Evolutionary conservation across 2,888 invertebrate species (phyloP).

Genomic region (Litoditis marina): DNA sequence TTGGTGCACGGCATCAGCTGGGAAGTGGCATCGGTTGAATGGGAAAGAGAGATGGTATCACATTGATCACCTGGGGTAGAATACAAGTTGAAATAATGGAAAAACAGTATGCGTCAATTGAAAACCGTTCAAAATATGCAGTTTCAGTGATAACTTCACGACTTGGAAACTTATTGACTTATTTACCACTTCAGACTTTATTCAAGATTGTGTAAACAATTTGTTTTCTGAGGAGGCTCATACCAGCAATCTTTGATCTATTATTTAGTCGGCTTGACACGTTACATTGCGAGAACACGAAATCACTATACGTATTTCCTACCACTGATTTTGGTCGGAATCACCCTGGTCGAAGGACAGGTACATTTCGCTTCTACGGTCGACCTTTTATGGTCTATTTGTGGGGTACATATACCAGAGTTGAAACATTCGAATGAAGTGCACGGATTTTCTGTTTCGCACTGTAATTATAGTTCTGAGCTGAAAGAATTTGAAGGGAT

Average conservation of each 20-base stretch:
- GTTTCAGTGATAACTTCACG: neutral
- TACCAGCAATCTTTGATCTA: neutral
- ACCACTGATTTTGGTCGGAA: neutral
- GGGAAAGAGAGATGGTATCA: neutral
- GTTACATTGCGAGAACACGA: neutral
- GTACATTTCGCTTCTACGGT: constrained; percentile 27
- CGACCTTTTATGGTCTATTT: constrained; percentile 4
- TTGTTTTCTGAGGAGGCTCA: neutral
- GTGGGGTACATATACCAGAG: constrained; percentile 14
- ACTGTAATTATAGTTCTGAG: too few relatives aligned
- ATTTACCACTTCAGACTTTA: neutral
- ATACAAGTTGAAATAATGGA: too few relatives aligned
- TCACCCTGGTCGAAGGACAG: constrained; percentile 17
- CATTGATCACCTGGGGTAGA: neutral
- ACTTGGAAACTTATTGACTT: neutral
- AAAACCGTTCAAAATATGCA: too few relatives aligned
- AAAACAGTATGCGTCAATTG: too few relatives aligned
- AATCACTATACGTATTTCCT: neutral
- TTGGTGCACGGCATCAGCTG: neutral
- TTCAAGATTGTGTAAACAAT: neutral
- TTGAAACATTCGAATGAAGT: constrained; percentile 10
- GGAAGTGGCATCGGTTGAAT: neutral
- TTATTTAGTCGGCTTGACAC: neutral
- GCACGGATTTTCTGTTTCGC: constrained; percentile 19
- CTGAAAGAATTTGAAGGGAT: too few relatives aligned